These are phyloP conservation scores for Euborellia annulipes DNA, from an alignment of 1,140 invertebrate species.

Conservation along the genomic window DNA sequence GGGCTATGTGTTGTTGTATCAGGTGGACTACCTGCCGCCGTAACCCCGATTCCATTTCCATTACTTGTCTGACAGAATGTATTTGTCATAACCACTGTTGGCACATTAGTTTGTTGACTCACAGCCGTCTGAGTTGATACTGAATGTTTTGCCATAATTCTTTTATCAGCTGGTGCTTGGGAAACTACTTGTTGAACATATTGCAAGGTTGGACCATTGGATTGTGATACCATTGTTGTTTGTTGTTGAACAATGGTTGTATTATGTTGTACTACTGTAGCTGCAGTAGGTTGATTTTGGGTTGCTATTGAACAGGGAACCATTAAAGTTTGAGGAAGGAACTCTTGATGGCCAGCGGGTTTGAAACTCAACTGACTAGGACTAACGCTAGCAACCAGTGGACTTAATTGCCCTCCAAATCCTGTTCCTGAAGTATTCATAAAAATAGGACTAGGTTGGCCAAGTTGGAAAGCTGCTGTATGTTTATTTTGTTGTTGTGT, in stretches of 20 bases:
- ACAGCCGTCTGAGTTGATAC: constrained; percentile 57
- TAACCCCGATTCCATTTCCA: constrained; percentile 2
- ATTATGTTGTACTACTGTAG: constrained; percentile 50
- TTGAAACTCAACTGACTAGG: constrained; percentile 40
- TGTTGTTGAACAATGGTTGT: constrained; percentile 50
- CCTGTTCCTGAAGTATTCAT: constrained; percentile 19
- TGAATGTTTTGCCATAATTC: constrained; percentile 32
- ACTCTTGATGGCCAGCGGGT: too few species aligned
- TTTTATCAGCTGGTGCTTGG: constrained; percentile 5
- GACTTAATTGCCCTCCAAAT: constrained; percentile 59
- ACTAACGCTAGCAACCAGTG: constrained; percentile 53
- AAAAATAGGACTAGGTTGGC: too few species aligned
- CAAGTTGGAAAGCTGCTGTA: too few species aligned
- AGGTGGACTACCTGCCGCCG: constrained; percentile 37
- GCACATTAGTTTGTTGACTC: constrained; percentile 26
- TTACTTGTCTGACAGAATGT: constrained; percentile 34
- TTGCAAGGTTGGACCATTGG: background rate
- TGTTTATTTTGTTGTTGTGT: background rate
- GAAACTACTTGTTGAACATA: too few species aligned
- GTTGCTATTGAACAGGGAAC: constrained; percentile 45
- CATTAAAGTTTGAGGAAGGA: constrained; percentile 44
- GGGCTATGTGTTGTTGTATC: constrained; percentile 70
- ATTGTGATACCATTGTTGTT: constrained; percentile 46
- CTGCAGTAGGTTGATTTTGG: constrained; percentile 44
- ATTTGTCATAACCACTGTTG: constrained; percentile 33